Evolutionary conservation across 1,140 invertebrate genomes (phyloP), one percentile per base, ranked within the genome.

Genomic region (Manduca sexta): DNA sequence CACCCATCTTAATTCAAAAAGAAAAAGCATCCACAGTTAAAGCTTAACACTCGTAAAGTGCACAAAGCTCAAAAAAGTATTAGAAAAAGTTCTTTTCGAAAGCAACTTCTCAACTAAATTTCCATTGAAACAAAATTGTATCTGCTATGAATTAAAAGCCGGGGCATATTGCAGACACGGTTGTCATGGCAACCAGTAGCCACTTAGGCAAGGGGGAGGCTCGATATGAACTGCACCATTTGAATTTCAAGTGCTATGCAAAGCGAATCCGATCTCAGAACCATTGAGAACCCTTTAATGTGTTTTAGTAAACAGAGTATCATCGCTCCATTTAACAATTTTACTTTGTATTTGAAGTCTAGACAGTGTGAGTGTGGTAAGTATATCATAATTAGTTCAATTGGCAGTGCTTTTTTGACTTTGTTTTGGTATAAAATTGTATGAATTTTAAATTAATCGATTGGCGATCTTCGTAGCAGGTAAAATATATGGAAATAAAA

Each of bases 181-280:
- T 64, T 57, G 21, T 53, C 61, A 70, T 70, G 60, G 53, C 51
- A 56, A 70, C 67, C 48, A 31, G 40, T 46, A 56, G 60, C 53
- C 64, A 67, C 70, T 74, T 66, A 77, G 52, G 64, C 57, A 54
- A 39, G 47, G 52, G 69, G 64, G 64, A 63, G 62, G 61, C 59
- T 69, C 64, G 57, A 76, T 81, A 78, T 75, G 62, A 74, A 72
- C 66, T 76, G 73, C 68, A 74, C 64, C 60, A 78, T 78, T 81
- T 81, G 74, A 78, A 78, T 74, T 74, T 74, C 71, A 78, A 81
- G 77, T 68, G 73, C 68, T 81, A 71, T 74, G 74, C 74, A 81
- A 81, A 81, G 71, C 59, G 71, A 64, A 69, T 54, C 64, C 61
- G 65, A 66, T 65, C 64, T 59, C 35, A 64, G 55, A 59, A 49